A percentile compares a stretch with the other conserved stretches of the same genome.
These are phyloP conservation scores for Onychomys arenicola DNA, from an alignment of 2,797 vertebrate genomes.

Conservation along the genomic window DNA sequence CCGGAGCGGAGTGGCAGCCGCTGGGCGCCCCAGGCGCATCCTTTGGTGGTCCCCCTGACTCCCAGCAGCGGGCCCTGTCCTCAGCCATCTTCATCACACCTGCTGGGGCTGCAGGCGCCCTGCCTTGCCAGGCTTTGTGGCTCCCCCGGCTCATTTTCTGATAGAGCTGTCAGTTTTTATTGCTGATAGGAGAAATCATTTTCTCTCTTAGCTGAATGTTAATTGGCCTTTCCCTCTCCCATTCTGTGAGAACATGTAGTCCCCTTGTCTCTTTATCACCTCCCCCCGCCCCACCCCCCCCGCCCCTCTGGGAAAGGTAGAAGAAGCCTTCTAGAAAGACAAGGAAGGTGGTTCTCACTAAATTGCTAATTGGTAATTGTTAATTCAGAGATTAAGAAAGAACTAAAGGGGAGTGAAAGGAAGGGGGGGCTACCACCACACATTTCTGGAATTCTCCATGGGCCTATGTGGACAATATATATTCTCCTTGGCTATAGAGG, in stretches of 20 bases:
- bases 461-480: not conserved
- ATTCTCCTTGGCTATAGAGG: not conserved
- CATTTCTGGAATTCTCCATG: not conserved
- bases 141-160: constrained; percentile 61
- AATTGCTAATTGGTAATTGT: not conserved
- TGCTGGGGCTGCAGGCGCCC: not conserved
- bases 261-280: not conserved
- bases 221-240: constrained; percentile 59
- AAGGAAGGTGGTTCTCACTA: constrained; percentile 1
- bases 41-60: not conserved
- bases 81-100: not conserved
- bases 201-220: constrained; percentile 66
- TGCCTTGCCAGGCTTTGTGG: not conserved
- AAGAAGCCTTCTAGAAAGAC: constrained; percentile 33
- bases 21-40: not conserved
- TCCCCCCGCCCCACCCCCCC: not conserved
- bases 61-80: not conserved
- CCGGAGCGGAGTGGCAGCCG: not conserved
- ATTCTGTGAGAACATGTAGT: not conserved
- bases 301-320: not conserved
- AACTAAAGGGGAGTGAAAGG: not conserved
- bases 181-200: constrained; percentile 70
- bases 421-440: not conserved
- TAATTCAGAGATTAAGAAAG: constrained; percentile 50
- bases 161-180: constrained; percentile 72